Conservation (phyloP, 2,113 vertebrate species). For the Hassar affinis region DNA sequence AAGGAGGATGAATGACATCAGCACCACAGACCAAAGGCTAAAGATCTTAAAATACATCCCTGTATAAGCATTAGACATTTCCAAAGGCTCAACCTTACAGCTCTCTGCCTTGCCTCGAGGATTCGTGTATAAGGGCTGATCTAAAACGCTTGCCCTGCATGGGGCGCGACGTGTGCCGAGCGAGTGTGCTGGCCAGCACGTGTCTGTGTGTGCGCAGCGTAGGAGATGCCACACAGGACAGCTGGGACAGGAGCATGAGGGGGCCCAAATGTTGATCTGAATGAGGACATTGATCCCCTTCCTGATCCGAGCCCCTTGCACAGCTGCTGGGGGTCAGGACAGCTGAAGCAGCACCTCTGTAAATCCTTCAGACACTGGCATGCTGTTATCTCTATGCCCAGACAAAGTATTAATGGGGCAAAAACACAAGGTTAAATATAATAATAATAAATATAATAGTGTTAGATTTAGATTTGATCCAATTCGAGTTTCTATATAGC, state of each 20-base stretch:
- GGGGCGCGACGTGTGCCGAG: slow-evolving; percentile 59
- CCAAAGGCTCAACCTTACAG: not conserved
- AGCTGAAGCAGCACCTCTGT: slow-evolving; percentile 50
- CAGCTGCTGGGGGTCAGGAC: slow-evolving; percentile 45
- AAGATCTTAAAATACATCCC: not conserved
- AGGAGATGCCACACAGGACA: slow-evolving; percentile 30
- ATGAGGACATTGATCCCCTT: slow-evolving; percentile 42
- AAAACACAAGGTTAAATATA: not conserved
- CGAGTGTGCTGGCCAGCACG: slow-evolving; percentile 8
- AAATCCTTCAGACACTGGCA: slow-evolving; percentile 20
- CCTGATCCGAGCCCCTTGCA: slow-evolving; percentile 25
- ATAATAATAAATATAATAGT: too few relatives aligned
- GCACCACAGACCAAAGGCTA: not conserved
- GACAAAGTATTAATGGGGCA: not conserved
- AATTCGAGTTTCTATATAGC: not conserved
- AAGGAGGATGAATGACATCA: not conserved
- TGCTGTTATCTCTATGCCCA: not conserved
- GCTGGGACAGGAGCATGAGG: slow-evolving; percentile 34
- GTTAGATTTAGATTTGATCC: not conserved
- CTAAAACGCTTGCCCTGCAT: slow-evolving; percentile 58
- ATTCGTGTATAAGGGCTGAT: slow-evolving; percentile 51
- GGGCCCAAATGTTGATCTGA: slow-evolving; percentile 20
- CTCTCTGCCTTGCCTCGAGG: not conserved
- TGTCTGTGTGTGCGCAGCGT: slow-evolving; percentile 22
- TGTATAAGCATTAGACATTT: not conserved